Conservation (phyloP, 2,113 vertebrate species). For the Misgurnus mizolepis region DNA sequence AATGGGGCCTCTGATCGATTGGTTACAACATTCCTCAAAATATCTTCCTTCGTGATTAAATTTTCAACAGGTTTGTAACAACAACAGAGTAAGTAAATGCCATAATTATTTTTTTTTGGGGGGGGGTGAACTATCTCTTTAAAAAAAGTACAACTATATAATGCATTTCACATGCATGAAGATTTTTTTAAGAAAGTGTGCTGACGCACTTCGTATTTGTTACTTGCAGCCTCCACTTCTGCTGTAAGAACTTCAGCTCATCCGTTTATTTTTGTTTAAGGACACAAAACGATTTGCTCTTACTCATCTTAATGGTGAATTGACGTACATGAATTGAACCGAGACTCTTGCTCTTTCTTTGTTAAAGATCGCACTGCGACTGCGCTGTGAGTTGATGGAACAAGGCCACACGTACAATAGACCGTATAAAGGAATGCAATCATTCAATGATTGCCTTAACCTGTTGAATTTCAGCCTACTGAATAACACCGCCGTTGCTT, state of each 20-base stretch:
- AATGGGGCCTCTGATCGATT: too few relatives aligned
- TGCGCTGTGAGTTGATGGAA: constrained; percentile 26
- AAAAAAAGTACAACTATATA: too few relatives aligned
- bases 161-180: neutral
- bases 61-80: too few relatives aligned
- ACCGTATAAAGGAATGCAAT: constrained; percentile 42
- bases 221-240: neutral
- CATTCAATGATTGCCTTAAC: constrained; percentile 15
- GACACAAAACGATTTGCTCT: constrained; percentile 22
- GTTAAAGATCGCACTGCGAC: constrained; percentile 15
- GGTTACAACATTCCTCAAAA: too few relatives aligned
- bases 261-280: constrained; percentile 29
- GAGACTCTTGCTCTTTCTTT: constrained; percentile 21
- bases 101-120: too few relatives aligned
- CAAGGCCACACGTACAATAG: constrained; percentile 54
- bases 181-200: neutral
- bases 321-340: constrained; percentile 7
- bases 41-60: too few relatives aligned
- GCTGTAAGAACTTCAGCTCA: constrained; percentile 14
- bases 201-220: constrained; percentile 19
- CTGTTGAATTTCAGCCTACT: constrained; percentile 34
- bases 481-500: constrained; percentile 7
- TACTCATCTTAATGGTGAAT: constrained; percentile 28
- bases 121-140: too few relatives aligned
- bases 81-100: too few relatives aligned